Evolutionary conservation across 2,113 vertebrate genomes (phyloP), one percentile per base, ranked within the genome.

Genomic region (Callipepla californica): DNA sequence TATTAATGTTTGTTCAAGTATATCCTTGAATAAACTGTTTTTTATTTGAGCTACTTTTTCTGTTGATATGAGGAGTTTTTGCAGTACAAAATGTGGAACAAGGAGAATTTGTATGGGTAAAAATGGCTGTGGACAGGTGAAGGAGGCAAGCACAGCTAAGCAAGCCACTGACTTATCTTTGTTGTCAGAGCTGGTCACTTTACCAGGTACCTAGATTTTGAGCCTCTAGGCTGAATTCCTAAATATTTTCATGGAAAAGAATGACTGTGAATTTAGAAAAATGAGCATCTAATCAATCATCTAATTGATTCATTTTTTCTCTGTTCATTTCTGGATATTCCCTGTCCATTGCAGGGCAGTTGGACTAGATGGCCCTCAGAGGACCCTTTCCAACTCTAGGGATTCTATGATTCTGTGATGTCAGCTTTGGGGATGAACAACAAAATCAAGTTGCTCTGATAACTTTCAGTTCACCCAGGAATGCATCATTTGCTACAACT

Each of bases 401-500:
- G 50, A 51, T 53, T 53, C 26, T 53, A 6, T 53, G 48, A 48
- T 48, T 48, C 48, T 23, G 11, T 23, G 51, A 53, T 53, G 50
- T 79, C 38, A 67, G 74, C 86, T 89, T 90, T 74, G n/a, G n/a
- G 16, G 20, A 80, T 62, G 80, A 91, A 73, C 53, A 91, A 85
- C 58, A 92, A 85, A 89, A 58, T 75, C 73, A 59, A 66, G 50
- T 40, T 85, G 81, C 78, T 92, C 81, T 82, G 78, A 75, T 90
- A 61, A 34, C 44, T 26, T 65, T 80, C n/a, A 1, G 0, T 85
- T 94, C 42, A 67, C 23, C 30, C 59, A 53, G 1, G 9, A 65
- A 25, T 45, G 44, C 7, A 15, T 82, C 73, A 61, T 23, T 65
- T 5, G 36, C 42, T 28, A 25, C 67, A 58, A 8, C 23, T 30